phyloP scores from a whole-genome alignment of 1,140 invertebrate genomes.

The Frieseomelitta varia region DNA sequence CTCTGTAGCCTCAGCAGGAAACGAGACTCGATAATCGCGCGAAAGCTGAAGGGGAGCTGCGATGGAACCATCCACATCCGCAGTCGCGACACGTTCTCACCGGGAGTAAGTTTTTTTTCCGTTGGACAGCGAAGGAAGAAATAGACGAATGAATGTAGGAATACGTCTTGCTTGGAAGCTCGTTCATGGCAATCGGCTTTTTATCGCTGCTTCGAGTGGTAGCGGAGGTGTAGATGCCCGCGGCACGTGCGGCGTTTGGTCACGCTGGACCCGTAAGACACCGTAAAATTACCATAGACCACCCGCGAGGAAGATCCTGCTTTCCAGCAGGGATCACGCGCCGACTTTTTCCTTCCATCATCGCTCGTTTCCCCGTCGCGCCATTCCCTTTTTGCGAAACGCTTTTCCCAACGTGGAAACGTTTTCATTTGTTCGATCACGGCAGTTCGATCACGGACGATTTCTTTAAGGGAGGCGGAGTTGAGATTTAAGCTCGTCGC shows the following conservation, averaged over 20 bases:
- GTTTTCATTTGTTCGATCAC: conserved; percentile 6
- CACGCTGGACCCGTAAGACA: conserved; percentile 41
- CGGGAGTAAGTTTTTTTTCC: conserved; percentile 22
- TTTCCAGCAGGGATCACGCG: conserved; percentile 29
- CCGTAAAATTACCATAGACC: conserved; percentile 66
- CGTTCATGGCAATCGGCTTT: conserved; percentile 58
- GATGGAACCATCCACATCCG: not conserved
- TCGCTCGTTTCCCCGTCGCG: too few species aligned
- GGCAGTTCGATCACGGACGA: not conserved
- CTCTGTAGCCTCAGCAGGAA: not conserved
- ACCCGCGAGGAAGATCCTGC: not conserved
- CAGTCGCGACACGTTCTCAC: conserved; percentile 49
- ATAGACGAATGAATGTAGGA: conserved; percentile 63
- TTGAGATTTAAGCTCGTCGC: not conserved
- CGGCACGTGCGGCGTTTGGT: not conserved
- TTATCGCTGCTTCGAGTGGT: conserved; percentile 41
- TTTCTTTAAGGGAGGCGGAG: not conserved
- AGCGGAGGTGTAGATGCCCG: not conserved
- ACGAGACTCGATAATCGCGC: conserved; percentile 35
- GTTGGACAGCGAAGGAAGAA: conserved; percentile 15
- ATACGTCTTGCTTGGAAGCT: conserved; percentile 61
- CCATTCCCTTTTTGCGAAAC: conserved; percentile 12
- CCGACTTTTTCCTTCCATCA: conserved; percentile 26
- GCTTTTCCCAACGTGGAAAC: not conserved
- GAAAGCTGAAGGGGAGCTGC: not conserved